Conservation (phyloP, 2,797 vertebrate species). For the Danionella dracula region DNA sequence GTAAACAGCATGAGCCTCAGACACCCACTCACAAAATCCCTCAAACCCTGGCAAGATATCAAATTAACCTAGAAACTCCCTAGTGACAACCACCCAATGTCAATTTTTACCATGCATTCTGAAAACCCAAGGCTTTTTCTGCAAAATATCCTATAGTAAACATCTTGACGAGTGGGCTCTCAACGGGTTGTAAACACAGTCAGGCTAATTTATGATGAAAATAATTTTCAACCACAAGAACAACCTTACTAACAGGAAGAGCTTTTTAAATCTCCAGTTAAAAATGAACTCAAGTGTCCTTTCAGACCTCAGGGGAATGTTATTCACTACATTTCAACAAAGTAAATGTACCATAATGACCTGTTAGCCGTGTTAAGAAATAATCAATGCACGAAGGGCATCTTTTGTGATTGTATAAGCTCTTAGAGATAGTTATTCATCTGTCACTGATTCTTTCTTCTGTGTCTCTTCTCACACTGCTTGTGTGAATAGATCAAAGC, state of each 20-base stretch:
- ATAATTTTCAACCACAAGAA: too few relatives aligned
- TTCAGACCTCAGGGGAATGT: not conserved
- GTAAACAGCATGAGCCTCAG: too few relatives aligned
- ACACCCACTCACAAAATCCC: too few relatives aligned
- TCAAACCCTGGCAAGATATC: too few relatives aligned
- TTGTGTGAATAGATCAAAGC: conserved; percentile 30
- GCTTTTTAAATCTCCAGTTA: not conserved
- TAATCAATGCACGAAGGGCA: not conserved
- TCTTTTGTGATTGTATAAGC: not conserved
- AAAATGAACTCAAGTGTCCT: not conserved
- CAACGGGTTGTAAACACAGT: too few relatives aligned
- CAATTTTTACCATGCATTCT: not conserved
- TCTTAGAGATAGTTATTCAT: conserved; percentile 12
- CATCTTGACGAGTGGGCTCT: too few relatives aligned
- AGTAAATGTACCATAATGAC: not conserved
- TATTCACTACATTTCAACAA: not conserved
- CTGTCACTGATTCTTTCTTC: not conserved
- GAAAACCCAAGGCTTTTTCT: not conserved
- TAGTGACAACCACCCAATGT: not conserved
- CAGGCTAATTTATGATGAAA: too few relatives aligned
- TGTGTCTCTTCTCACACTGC: conserved; percentile 20
- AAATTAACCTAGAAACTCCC: not conserved
- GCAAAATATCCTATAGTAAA: too few relatives aligned
- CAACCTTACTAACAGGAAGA: too few relatives aligned
- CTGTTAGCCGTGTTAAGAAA: not conserved